These are phyloP conservation scores for Leptopilina myrica DNA, from an alignment of 2,888 invertebrate genomes.

Conservation along the genomic window DNA sequence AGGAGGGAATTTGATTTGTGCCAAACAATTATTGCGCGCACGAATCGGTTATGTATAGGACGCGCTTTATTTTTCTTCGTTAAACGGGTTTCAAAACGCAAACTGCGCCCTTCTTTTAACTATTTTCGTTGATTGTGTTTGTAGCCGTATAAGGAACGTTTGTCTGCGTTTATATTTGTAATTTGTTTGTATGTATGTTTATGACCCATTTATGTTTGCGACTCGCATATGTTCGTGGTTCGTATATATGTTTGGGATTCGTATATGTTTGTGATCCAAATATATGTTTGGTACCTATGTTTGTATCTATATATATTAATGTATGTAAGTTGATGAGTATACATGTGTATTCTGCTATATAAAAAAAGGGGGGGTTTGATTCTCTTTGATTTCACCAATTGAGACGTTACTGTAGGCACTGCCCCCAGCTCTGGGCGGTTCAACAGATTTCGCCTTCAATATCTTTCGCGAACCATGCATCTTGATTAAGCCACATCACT, in stretches of 20 bases:
- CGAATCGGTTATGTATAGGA: slow-evolving; percentile 44
- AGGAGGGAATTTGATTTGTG: slow-evolving; percentile 52
- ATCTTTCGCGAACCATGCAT: not conserved
- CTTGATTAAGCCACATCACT: slow-evolving; percentile 2
- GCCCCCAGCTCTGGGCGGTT: slow-evolving; percentile 35
- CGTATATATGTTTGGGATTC: too few relatives aligned
- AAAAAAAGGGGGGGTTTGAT: slow-evolving; percentile 7
- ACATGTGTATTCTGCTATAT: not conserved
- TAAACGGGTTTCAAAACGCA: slow-evolving; percentile 51
- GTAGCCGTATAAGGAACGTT: too few relatives aligned
- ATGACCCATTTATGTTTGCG: too few relatives aligned
- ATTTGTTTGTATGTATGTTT: too few relatives aligned
- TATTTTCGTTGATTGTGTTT: slow-evolving; percentile 4
- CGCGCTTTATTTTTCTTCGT: slow-evolving; percentile 53
- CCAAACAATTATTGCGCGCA: slow-evolving; percentile 50
- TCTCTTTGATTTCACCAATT: slow-evolving; percentile 38
- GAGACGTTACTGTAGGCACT: slow-evolving; percentile 35
- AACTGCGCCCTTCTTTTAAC: slow-evolving; percentile 13
- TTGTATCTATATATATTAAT: too few relatives aligned
- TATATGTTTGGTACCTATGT: too few relatives aligned
- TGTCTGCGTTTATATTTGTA: too few relatives aligned
- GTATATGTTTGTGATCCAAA: too few relatives aligned
- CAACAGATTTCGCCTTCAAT: slow-evolving; percentile 39
- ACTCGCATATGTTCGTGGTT: too few relatives aligned
- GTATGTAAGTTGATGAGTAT: too few relatives aligned